These are phyloP conservation scores for Tetropium fuscum DNA, from an alignment of 2,888 invertebrate species.

Conservation along the genomic window DNA sequence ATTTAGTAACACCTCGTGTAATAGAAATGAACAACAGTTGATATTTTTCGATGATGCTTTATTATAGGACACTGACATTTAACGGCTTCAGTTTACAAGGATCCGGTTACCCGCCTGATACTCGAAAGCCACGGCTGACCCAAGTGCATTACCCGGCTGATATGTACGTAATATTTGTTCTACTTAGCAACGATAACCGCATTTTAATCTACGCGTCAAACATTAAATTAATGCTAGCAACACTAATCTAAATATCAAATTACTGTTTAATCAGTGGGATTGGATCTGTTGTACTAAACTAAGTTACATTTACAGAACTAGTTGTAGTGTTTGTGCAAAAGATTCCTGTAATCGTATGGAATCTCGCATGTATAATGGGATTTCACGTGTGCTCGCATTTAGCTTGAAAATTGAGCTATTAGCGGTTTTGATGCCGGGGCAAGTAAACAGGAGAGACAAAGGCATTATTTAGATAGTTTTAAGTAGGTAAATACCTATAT, in stretches of 20 bases:
- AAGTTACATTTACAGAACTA: constrained; percentile 2
- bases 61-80: no score
- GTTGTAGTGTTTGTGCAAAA: not conserved
- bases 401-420: no score
- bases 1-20: no score
- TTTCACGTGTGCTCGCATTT: not conserved
- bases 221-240: constrained; percentile 14
- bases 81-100: no score
- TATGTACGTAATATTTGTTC: constrained; percentile 10
- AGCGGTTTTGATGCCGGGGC: no score
- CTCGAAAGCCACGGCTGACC: no score
- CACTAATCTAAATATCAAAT: constrained; percentile 20
- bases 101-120: no score
- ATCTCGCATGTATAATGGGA: not conserved
- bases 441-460: no score
- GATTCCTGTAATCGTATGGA: not conserved
- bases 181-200: constrained; percentile 8
- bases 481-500: no score
- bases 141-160: not conserved
- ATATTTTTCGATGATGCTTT: no score
- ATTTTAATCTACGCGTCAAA: constrained; percentile 17
- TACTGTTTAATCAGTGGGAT: constrained; percentile 13
- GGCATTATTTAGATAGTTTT: no score
- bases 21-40: no score
- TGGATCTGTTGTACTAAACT: constrained; percentile 20